These are phyloP conservation scores for Halcyon senegalensis DNA, from an alignment of 2,113 vertebrate genomes.

Conservation along the genomic window DNA sequence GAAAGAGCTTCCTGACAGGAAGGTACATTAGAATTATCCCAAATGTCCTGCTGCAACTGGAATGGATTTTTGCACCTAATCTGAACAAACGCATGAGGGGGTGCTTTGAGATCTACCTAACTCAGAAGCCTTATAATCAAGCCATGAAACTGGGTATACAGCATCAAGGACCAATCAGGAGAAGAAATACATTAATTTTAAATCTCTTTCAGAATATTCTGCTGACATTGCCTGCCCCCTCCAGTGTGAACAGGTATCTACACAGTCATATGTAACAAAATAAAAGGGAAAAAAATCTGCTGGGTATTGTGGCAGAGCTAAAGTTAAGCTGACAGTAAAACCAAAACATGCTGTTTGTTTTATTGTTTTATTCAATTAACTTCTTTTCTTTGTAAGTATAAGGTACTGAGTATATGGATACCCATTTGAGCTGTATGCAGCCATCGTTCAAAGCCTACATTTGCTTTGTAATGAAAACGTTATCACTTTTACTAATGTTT, in stretches of 20 bases:
- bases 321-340: neutral
- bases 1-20: slow-evolving; percentile 5
- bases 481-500: neutral
- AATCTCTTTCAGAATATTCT: neutral
- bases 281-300: neutral
- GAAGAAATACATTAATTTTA: neutral
- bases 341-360: neutral
- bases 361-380: neutral
- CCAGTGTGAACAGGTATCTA: neutral
- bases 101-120: neutral
- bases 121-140: neutral
- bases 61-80: neutral
- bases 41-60: neutral
- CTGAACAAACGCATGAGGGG: neutral
- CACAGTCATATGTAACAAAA: neutral
- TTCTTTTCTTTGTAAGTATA: neutral
- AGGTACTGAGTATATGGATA: neutral
- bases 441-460: neutral
- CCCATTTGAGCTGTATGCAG: neutral
- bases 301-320: neutral
- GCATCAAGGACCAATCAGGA: neutral
- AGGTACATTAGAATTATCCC: neutral
- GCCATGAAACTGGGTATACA: neutral
- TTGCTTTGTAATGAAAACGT: neutral
- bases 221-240: neutral